Evolutionary conservation across 2,113 vertebrate species (phyloP).

Genomic region (Cavia aperea): DNA sequence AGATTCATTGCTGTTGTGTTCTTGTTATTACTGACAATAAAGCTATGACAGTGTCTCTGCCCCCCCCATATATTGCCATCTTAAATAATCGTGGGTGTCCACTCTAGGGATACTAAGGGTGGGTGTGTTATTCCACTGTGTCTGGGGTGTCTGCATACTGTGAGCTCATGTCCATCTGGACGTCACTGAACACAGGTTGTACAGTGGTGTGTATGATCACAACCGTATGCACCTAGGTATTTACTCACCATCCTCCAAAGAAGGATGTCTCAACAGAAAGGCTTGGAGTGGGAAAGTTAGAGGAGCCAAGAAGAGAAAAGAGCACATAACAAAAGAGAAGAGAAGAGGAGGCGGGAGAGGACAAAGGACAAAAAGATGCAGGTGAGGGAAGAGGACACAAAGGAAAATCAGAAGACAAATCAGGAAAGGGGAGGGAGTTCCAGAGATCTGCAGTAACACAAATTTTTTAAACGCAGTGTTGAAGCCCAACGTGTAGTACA

Average conservation of each 20-base stretch:
- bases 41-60: conserved; percentile 26
- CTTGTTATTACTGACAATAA: conserved; percentile 42
- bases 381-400: background rate
- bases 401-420: conserved; percentile 48
- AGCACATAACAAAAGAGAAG: background rate
- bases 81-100: background rate
- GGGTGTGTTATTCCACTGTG: background rate
- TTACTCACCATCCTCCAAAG: background rate
- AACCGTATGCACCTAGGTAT: background rate
- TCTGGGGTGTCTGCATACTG: background rate
- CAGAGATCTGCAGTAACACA: background rate
- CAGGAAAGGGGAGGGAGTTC: background rate
- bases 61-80: background rate
- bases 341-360: fast-evolving
- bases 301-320: conserved; percentile 1
- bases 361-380: conserved; percentile 1
- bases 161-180: background rate
- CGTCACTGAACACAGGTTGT: background rate
- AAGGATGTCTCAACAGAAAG: background rate
- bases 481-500: background rate
- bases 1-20: background rate
- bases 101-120: background rate
- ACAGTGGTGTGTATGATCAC: background rate
- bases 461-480: background rate
- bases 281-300: background rate